Evolutionary conservation across 2,113 vertebrate species (phyloP).

Genomic region (Genyomyrus donnyi): DNA sequence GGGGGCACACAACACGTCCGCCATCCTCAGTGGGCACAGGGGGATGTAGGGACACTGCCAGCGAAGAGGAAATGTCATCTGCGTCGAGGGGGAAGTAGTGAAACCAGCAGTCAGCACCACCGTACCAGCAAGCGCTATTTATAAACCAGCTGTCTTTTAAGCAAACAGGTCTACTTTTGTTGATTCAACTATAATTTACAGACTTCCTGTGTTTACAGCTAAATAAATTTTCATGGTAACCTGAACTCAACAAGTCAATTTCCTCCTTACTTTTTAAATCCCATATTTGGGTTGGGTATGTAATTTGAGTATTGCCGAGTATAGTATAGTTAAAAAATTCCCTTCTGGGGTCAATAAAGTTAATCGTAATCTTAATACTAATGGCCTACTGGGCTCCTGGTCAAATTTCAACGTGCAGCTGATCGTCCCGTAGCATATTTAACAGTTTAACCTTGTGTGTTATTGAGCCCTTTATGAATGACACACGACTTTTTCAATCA

Average conservation of each 20-base stretch:
- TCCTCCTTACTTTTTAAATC: background rate
- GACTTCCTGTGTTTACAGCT: background rate
- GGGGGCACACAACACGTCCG: slow-evolving; percentile 85
- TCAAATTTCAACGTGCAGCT: background rate
- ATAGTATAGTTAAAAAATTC: background rate
- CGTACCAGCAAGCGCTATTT: background rate
- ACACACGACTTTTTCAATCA: background rate
- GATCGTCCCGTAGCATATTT: background rate
- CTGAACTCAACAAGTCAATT: background rate
- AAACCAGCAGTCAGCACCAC: background rate
- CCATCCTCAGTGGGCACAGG: slow-evolving; percentile 85
- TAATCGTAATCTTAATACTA: background rate
- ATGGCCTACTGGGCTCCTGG: background rate
- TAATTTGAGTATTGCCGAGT: background rate
- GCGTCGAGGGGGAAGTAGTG: slow-evolving; percentile 16
- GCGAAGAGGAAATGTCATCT: slow-evolving; percentile 90
- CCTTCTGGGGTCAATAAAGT: background rate
- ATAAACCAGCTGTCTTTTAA: background rate
- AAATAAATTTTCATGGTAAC: background rate
- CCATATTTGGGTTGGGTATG: background rate
- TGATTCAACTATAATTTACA: slow-evolving; percentile 1
- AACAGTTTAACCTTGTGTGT: background rate
- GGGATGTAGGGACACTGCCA: slow-evolving; percentile 97
- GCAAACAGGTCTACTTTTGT: background rate
- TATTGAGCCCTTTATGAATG: background rate